Evolutionary conservation across 1,140 invertebrate species (phyloP).

Genomic region (Condylostylus longicornis): DNA sequence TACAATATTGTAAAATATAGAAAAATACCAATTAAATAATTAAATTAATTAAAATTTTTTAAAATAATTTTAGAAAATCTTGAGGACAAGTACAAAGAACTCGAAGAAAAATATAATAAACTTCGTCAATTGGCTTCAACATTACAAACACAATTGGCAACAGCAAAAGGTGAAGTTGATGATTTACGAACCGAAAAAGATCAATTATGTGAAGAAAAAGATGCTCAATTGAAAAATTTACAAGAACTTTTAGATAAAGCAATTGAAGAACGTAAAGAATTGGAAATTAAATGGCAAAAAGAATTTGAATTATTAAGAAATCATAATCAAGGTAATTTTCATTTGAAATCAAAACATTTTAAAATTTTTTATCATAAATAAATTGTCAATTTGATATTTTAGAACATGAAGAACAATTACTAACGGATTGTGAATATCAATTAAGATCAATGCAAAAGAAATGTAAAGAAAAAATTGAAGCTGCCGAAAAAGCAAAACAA

Average conservation of each 20-base stretch:
- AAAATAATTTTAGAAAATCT: conserved; percentile 26
- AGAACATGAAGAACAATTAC: conserved; percentile 42
- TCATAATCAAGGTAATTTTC: conserved; percentile 18
- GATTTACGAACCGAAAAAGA: conserved; percentile 28
- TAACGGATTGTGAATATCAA: conserved; percentile 56
- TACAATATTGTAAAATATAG: too few species aligned
- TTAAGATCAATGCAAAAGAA: conserved; percentile 44
- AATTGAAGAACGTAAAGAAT: conserved; percentile 38
- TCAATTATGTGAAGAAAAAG: conserved; percentile 33
- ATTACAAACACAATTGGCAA: conserved; percentile 22
- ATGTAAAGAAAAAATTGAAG: conserved; percentile 44
- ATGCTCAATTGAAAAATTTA: conserved; percentile 34
- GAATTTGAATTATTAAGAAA: conserved; percentile 46
- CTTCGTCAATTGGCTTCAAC: conserved; percentile 30
- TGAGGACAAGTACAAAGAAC: conserved; percentile 34
- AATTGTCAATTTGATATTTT: conserved; percentile 14
- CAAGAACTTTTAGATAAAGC: conserved; percentile 43
- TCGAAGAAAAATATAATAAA: conserved; percentile 35
- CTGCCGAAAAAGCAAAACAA: conserved; percentile 37
- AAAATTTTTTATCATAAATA: neutral
- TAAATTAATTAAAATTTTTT: neutral
- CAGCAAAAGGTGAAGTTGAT: conserved; percentile 20
- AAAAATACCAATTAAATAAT: too few species aligned
- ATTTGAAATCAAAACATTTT: neutral
- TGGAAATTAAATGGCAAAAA: conserved; percentile 42